Evolutionary conservation across 2,797 vertebrate species (phyloP).

Genomic region (Limnodromus scolopaceus): DNA sequence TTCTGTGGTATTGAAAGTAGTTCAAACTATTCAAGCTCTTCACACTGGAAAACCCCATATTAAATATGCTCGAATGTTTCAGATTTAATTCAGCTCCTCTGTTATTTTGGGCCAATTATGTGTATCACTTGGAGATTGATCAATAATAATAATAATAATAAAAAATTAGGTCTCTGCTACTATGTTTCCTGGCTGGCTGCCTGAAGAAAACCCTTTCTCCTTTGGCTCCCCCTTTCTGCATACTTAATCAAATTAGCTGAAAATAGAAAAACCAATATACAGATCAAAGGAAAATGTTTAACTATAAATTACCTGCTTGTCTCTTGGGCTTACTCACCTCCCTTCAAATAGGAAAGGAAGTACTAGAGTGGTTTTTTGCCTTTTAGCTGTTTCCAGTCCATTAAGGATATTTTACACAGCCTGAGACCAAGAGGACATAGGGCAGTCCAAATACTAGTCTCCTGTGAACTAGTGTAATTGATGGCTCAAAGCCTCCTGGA

Average conservation of each 20-base stretch:
- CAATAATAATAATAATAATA: conserved; percentile 39
- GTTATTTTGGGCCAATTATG: conserved; percentile 62
- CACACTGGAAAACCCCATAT: not conserved
- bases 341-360: not conserved
- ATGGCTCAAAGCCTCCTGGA: not conserved
- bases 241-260: conserved; percentile 64
- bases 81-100: conserved; percentile 23
- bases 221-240: not conserved
- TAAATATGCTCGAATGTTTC: conserved; percentile 10
- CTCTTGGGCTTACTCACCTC: not conserved
- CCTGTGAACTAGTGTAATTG: not conserved
- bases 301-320: conserved; percentile 42
- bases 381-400: not conserved
- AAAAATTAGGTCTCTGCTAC: conserved; percentile 12
- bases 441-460: not conserved
- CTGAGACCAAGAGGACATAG: not conserved
- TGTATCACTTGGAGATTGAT: conserved; percentile 22
- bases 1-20: not conserved
- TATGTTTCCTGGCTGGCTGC: conserved; percentile 40
- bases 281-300: conserved; percentile 68
- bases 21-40: not conserved
- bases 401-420: not conserved
- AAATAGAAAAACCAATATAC: conserved; percentile 55
- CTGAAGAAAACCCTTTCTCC: conserved; percentile 21
- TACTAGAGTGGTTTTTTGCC: not conserved